Conservation (phyloP, 1,140 invertebrate species). For the Pristionchus pacificus region DNA sequence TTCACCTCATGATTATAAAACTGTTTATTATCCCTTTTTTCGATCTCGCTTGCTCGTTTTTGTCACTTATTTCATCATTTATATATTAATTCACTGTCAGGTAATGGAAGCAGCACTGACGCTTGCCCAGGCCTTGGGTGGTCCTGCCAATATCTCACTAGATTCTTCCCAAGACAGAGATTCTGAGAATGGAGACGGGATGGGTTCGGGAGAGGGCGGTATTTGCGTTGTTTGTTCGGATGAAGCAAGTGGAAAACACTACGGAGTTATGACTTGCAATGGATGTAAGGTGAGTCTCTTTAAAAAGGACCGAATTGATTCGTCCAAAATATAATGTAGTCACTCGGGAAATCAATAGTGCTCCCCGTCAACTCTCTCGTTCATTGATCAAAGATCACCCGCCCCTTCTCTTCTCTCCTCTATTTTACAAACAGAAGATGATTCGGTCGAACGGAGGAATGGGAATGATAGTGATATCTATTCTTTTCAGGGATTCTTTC, state of each 20-base stretch:
- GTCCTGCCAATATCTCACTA: background rate
- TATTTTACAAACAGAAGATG: too few relatives aligned
- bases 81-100: too few relatives aligned
- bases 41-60: too few relatives aligned
- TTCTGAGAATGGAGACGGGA: background rate
- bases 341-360: too few relatives aligned
- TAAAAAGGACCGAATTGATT: background rate
- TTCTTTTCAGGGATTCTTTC: background rate
- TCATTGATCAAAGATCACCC: too few relatives aligned
- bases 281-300: constrained; percentile 55
- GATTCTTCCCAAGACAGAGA: background rate
- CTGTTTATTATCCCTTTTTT: too few relatives aligned
- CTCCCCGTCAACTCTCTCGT: too few relatives aligned
- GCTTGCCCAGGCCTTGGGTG: background rate
- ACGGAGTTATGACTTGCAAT: constrained; percentile 60
- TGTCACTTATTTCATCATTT: too few relatives aligned
- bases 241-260: constrained; percentile 60
- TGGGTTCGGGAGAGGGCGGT: constrained; percentile 29
- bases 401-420: too few relatives aligned
- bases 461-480: background rate
- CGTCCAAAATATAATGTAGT: too few relatives aligned
- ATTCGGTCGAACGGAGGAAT: too few relatives aligned
- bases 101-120: background rate
- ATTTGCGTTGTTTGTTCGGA: constrained; percentile 59
- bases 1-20: too few relatives aligned